phyloP scores from a whole-genome alignment of 2,888 invertebrate genomes.

The Spodoptera littoralis region DNA sequence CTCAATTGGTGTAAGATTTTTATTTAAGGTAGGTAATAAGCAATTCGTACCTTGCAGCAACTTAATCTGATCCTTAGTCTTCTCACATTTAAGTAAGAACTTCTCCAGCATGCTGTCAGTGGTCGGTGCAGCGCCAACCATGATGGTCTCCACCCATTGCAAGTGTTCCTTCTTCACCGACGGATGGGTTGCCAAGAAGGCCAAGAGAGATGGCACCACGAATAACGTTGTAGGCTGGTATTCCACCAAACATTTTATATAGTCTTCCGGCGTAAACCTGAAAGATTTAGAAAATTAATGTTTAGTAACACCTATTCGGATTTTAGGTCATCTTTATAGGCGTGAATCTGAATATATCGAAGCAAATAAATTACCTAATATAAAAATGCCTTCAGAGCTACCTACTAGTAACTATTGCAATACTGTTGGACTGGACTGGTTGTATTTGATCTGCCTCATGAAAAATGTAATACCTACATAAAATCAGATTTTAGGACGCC shows the following conservation, averaged over 20 bases:
- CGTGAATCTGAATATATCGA: no score
- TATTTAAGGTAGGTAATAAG: no score
- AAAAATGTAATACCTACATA: no score
- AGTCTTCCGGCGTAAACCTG: slow-evolving; percentile 92
- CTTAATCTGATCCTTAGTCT: slow-evolving; percentile 83
- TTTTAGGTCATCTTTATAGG: no score
- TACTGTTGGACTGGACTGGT: no score
- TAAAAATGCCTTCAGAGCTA: no score
- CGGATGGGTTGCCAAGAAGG: slow-evolving; percentile 93
- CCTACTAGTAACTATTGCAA: no score
- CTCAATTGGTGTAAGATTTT: no score
- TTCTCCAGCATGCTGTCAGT: slow-evolving; percentile 90
- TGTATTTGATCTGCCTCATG: no score
- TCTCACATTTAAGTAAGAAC: slow-evolving; percentile 89
- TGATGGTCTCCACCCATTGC: slow-evolving; percentile 89
- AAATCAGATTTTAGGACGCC: no score
- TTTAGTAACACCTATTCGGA: no score
- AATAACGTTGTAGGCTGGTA: slow-evolving; percentile 90
- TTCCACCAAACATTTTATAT: slow-evolving; percentile 90
- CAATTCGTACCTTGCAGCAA: slow-evolving; percentile 78
- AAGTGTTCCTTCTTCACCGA: slow-evolving; percentile 91
- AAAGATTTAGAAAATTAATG: slow-evolving; percentile 16
- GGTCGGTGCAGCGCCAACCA: slow-evolving; percentile 93
- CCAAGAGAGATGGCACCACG: slow-evolving; percentile 93
- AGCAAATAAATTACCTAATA: no score